Base-by-base conservation (phyloP, 2,888 invertebrate species). In the Cryptus armator region DNA sequence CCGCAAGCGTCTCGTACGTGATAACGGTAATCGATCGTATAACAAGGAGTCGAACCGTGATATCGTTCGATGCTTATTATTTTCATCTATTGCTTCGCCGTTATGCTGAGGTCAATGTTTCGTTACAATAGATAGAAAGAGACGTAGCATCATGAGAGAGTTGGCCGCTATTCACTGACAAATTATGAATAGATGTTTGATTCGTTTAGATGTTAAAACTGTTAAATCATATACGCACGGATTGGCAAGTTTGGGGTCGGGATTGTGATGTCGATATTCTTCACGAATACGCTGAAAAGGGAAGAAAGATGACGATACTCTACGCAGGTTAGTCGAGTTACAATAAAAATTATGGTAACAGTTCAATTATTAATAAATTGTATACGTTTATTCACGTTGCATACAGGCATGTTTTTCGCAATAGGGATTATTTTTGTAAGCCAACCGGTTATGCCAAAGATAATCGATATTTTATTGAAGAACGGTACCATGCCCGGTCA, bases 401-500 rank as follows among this genome's bases (percentile, higher is more conserved):
- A 7, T 19, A 48, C 29, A 84, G 84, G 66, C 59, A 12, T 14
- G n/a, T 16, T 84, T 7, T 76, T 67, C 46, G 43, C 67, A 9
- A 67, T 67, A 0, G 59, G 24, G 10, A 59, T 81, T 16, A 5
- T 81, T n/a, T 84, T 72, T 48, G 9, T 76, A 10, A 37, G 43
- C 1, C 84, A 84, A 72, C 84, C 84, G 48, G 12, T 72, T 9
- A 46, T 76, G 32, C 76, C 81, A 12, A 81, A 84, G 46, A 51
- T 84, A n/a, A 56, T 84, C 14, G 84, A 84, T 29, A 29, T 46
- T 19, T 48, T 76, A 5, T 24, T 84, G 1, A 46, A 75, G 32
- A 83, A 83, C 59, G 81, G 76, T 5, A 67, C 84, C 37, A 19
- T 43, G 24, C 76, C 71, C 14, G 76, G 76, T 48, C 48, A 43